phyloP scores from a whole-genome alignment of 2,797 vertebrate genomes.

The Malurus leucopterus region DNA sequence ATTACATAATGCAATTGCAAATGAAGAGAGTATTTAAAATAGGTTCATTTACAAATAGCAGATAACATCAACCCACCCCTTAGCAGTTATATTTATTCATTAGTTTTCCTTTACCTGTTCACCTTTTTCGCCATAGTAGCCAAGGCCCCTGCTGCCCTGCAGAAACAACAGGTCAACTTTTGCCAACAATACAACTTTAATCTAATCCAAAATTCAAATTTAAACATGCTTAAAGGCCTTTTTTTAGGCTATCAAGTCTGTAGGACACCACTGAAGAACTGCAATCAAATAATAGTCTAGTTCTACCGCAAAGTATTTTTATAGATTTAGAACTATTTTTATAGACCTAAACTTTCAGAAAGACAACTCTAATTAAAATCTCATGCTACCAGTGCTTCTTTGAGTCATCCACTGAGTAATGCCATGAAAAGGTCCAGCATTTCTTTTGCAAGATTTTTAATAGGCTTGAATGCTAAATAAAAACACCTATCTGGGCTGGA shows the following conservation, averaged over 20 bases:
- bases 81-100: neutral
- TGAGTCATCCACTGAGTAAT: neutral
- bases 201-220: neutral
- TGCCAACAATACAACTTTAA: neutral
- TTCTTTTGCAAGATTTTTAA: neutral
- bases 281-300: neutral
- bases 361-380: neutral
- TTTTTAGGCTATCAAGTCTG: neutral
- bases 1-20: neutral
- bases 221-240: neutral
- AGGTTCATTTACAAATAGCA: neutral
- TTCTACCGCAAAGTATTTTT: neutral
- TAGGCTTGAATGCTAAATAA: neutral
- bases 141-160: conserved; percentile 83
- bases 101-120: conserved; percentile 68
- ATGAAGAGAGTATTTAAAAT: neutral
- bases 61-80: neutral
- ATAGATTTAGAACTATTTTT: conserved; percentile 1
- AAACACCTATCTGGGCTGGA: neutral
- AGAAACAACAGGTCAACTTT: conserved; percentile 25
- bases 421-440: neutral
- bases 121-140: conserved; percentile 84
- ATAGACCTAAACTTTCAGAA: neutral
- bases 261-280: neutral
- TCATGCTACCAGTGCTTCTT: neutral